A percentile compares a stretch with the other conserved stretches of the same genome.
These are phyloP conservation scores for Pararge aegeria DNA, from an alignment of 1,140 invertebrate species.

Conservation along the genomic window DNA sequence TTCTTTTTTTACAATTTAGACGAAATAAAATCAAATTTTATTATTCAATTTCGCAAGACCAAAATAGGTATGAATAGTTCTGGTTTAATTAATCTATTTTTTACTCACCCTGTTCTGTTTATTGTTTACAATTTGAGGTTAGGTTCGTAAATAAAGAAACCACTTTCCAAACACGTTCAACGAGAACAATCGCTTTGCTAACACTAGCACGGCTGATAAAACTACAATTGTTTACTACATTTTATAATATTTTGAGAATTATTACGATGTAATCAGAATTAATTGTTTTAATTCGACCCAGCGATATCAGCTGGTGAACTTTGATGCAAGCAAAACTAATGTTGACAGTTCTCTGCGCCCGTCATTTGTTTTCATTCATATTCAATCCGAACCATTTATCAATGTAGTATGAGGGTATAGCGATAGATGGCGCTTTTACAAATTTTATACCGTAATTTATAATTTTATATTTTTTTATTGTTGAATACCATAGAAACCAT, in stretches of 20 bases:
- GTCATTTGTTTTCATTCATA: neutral
- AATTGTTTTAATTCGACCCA: constrained; percentile 33
- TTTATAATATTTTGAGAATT: constrained; percentile 33
- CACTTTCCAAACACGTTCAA: constrained; percentile 13
- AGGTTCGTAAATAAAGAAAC: constrained; percentile 13
- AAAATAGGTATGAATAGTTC: too few relatives aligned
- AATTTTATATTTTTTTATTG: neutral
- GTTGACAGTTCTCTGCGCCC: constrained; percentile 5
- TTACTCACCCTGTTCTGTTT: constrained; percentile 18
- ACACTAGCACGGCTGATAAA: constrained; percentile 21
- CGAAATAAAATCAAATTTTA: neutral
- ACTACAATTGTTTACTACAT: constrained; percentile 28
- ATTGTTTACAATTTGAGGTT: constrained; percentile 39
- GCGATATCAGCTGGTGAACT: constrained; percentile 47
- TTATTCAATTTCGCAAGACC: too few relatives aligned
- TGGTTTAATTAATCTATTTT: neutral
- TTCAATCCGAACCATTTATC: neutral
- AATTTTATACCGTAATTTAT: neutral
- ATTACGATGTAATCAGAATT: constrained; percentile 29
- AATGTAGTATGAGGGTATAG: neutral
- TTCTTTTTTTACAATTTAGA: neutral
- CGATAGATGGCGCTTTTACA: neutral
- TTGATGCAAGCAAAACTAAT: constrained; percentile 21
- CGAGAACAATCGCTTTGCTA: constrained; percentile 9
- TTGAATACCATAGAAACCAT: too few relatives aligned